Evolutionary conservation across 2,113 vertebrate species (phyloP).

Genomic region (Phodopus roborovskii): DNA sequence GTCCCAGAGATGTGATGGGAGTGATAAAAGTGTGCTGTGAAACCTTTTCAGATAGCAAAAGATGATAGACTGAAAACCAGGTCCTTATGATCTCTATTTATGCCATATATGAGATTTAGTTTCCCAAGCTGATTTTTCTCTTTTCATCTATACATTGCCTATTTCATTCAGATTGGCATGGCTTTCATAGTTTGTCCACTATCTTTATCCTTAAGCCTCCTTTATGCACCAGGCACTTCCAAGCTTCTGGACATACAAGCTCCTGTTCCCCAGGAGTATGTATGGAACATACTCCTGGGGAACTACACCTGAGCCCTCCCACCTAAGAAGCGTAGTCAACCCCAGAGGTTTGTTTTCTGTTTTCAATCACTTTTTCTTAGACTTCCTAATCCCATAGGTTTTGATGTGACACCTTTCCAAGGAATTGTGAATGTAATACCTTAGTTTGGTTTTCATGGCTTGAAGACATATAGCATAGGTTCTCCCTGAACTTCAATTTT

Average conservation of each 20-base stretch:
- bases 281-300: accelerated
- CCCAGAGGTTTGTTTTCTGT: background rate
- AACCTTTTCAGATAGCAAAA: conserved; percentile 5
- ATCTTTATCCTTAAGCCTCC: background rate
- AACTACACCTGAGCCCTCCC: background rate
- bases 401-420: background rate
- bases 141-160: background rate
- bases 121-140: background rate
- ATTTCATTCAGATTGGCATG: conserved; percentile 3
- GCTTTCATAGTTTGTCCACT: background rate
- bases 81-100: background rate
- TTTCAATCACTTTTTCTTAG: background rate
- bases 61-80: background rate
- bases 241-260: background rate
- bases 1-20: background rate
- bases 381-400: background rate
- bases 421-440: background rate
- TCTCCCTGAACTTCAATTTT: conserved; percentile 24
- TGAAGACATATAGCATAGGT: background rate
- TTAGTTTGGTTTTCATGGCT: background rate
- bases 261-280: too few relatives aligned
- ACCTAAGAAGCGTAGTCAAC: background rate
- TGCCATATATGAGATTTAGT: background rate
- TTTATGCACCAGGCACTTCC: background rate
- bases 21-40: background rate